Conservation (phyloP, 2,113 vertebrate species). For the Spheniscus mendiculus region DNA sequence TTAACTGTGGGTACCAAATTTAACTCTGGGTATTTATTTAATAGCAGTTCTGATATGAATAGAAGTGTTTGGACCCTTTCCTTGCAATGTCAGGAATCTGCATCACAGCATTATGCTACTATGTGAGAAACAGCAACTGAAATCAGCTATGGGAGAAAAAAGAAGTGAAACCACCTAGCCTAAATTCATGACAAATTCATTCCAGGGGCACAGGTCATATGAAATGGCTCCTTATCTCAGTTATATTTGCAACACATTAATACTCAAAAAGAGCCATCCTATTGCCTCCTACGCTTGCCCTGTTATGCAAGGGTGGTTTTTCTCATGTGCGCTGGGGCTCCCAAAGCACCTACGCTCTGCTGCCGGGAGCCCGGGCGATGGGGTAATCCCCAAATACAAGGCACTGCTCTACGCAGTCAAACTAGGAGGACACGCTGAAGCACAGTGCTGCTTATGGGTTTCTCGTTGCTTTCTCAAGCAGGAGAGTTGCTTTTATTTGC, state of each 20-base stretch:
- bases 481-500: neutral
- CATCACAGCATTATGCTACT: neutral
- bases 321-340: neutral
- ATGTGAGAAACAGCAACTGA: neutral
- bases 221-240: neutral
- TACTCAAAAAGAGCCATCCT: neutral
- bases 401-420: neutral
- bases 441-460: neutral
- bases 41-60: neutral
- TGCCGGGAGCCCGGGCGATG: neutral
- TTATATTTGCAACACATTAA: neutral
- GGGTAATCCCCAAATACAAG: neutral
- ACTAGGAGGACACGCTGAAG: neutral
- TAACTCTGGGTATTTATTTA: conserved; percentile 20
- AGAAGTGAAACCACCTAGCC: neutral
- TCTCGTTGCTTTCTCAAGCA: neutral
- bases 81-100: neutral
- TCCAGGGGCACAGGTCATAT: neutral
- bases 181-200: neutral
- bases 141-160: neutral
- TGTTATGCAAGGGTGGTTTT: neutral
- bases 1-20: conserved; percentile 35
- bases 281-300: neutral
- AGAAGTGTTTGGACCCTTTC: conserved; percentile 23
- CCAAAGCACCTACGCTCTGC: neutral